Base-by-base conservation (phyloP, 2,888 invertebrate genomes). In the Drosophila rubida region DNA sequence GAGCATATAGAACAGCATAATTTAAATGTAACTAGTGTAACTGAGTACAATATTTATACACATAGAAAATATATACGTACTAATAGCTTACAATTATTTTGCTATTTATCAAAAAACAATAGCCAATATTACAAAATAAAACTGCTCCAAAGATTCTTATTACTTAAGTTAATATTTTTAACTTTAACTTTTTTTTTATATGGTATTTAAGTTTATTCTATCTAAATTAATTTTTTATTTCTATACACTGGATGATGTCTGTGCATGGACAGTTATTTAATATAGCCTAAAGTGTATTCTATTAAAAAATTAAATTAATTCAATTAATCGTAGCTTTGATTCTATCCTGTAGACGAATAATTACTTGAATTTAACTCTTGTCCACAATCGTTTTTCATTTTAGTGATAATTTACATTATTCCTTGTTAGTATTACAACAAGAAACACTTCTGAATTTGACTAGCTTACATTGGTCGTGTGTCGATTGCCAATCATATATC, bases 91-190 rank as follows among this genome's bases (percentile, higher is more conserved):
- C 23, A 14, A 14, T 35, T 32, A 51, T 50, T 23, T 42, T 51
- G 4, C 37, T 5, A 14, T 58, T 32, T 8, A 16, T 49, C 9
- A 49, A 13, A 9, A 27, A 23, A 35, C 1, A 13, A n/a, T 8
- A 44, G 13, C 37, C 32, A 25, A 48, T 48, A 48, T 41, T 32
- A 27, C 13, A 27, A 9, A 9, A 41, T 9, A 39, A 41, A 41
- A 32, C 35, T 25, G 45, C 46, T 69, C 54, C 70, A 69, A 59
- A 69, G 58, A 55, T 58, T 49, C 8, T 46, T 22, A 41, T 51
- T 9, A 30, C n/a, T 55, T 42, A 35, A 35, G 27, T 50, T 9
- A 37, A 53, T 51, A 51, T 13, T 41, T 50, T 39, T 27, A 13
- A 35, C n/a, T n/a, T 41, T 22, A 35, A n/a, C n/a, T n/a, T 32